Evolutionary conservation across 2,113 vertebrate species (phyloP).

Genomic region (Sardina pilchardus): DNA sequence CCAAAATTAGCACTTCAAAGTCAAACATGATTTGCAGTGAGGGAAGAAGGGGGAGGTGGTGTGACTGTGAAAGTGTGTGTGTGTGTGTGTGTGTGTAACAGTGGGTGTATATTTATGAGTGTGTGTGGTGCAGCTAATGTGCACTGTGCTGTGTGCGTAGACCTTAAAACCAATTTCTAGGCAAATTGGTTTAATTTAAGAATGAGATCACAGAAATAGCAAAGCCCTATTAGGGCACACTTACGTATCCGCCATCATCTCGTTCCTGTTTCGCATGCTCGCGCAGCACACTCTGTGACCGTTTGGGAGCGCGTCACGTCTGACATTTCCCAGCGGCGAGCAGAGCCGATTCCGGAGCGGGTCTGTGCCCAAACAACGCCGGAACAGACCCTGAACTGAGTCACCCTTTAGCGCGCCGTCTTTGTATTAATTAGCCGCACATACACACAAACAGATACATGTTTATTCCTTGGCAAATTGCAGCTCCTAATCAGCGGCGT

Average conservation of each 20-base stretch:
- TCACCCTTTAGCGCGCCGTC: neutral
- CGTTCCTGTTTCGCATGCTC: slow-evolving; percentile 47
- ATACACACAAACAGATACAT: slow-evolving; percentile 17
- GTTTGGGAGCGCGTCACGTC: slow-evolving; percentile 66
- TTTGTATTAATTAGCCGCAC: neutral
- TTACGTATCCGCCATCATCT: slow-evolving; percentile 72
- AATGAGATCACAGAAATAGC: slow-evolving; percentile 81
- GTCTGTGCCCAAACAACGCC: neutral
- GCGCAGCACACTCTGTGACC: slow-evolving; percentile 23
- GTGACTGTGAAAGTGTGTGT: slow-evolving; percentile 68
- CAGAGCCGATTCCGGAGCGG: neutral
- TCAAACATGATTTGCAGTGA: slow-evolving; percentile 79
- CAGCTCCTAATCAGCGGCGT: neutral
- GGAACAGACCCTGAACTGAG: neutral
- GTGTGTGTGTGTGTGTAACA: slow-evolving; percentile 43
- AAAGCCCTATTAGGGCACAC: slow-evolving; percentile 74
- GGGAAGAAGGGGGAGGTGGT: slow-evolving; percentile 67
- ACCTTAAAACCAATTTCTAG: slow-evolving; percentile 82
- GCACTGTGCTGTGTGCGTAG: slow-evolving; percentile 75
- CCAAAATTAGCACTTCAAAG: slow-evolving; percentile 86
- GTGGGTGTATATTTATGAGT: slow-evolving; percentile 36
- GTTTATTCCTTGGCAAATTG: slow-evolving; percentile 8
- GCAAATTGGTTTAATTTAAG: slow-evolving; percentile 83
- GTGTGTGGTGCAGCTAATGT: slow-evolving; percentile 61
- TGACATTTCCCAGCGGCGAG: slow-evolving; percentile 58